Conservation (phyloP, 2,797 vertebrate species). For the Neostethus bicornis region DNA sequence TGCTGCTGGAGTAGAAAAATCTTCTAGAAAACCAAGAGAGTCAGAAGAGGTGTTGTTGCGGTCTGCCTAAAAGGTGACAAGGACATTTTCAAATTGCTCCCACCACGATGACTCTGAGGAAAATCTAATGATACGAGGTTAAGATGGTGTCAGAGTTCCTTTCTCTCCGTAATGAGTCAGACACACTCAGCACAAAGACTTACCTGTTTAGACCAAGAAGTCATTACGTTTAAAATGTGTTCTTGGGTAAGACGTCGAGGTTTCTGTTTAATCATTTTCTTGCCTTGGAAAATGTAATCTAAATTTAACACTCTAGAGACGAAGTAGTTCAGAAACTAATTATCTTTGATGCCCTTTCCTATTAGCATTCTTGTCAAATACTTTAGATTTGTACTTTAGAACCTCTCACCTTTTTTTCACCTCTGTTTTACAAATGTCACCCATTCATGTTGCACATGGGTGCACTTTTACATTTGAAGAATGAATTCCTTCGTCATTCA, state of each 20-base stretch:
- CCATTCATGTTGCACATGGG: neutral
- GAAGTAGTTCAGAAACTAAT: constrained; percentile 5
- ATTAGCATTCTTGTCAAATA: constrained; percentile 8
- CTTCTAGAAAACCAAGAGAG: neutral
- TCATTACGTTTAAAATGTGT: constrained; percentile 17
- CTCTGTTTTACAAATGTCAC: constrained; percentile 2
- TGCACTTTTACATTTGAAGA: neutral
- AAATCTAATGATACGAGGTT: neutral
- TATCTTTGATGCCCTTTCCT: constrained; percentile 3
- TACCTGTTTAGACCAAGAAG: constrained; percentile 15
- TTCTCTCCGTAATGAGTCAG: constrained; percentile 5
- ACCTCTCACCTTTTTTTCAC: neutral
- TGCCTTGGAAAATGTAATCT: constrained; percentile 13
- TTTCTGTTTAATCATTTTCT: constrained; percentile 27
- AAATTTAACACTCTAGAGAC: neutral
- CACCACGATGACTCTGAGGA: neutral
- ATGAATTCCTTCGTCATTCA: neutral
- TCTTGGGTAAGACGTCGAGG: constrained; percentile 22
- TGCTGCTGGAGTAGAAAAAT: neutral
- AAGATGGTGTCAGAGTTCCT: neutral
- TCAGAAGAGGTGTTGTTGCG: neutral
- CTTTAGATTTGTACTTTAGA: neutral
- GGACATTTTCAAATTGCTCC: neutral
- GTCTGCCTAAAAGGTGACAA: neutral
- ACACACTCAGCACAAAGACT: constrained; percentile 1